Evolutionary conservation across 2,797 vertebrate genomes (phyloP), one percentile per base, ranked within the genome.

Genomic region (Enteromius fasciolatus): DNA sequence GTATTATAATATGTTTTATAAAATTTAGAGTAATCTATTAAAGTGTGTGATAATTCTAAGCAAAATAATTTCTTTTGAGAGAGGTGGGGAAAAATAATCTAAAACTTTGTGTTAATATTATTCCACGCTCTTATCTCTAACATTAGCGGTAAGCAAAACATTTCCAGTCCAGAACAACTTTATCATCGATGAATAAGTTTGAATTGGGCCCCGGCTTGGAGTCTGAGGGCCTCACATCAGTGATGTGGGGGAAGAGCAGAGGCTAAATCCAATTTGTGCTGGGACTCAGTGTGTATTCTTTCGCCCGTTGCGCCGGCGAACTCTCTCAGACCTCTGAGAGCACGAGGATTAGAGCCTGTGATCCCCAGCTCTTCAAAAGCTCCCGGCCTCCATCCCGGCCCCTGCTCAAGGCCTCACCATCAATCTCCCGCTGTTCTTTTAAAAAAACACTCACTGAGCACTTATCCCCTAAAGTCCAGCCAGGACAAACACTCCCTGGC

Each of bases 281-380:
- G 85, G 88, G 59, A 89, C 89, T 61, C 72, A 46, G 90, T 90
- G 88, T 87, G 88, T 90, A 90, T 94, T 92, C 92, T 93, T 91
- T 87, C 89, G 91, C 89, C 93, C 88, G 85, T 90, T 89, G 86
- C 87, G 90, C 90, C 25, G 91, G 84, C 88, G 93, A 95, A 94
- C 94, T 94, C 91, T 90, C 82, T 87, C 90, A 90, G 94, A 94
- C 93, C 94, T 82, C 89, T 92, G 87, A 87, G 17, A 93, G 91
- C 90, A 87, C 1, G 52, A 82, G 93, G 92, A 94, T 95, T 94
- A 94, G 89, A 81, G 89, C 88, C 89, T 93, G 93, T 94, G 93
- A 95, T 95, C 93, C 90, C 80, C 20, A 85, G 75, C 88, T 91
- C 92, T 94, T 94, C 93, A 94, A 95, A 95, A 93, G 73, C 78